Base-by-base conservation (phyloP, 2,888 invertebrate genomes). In the Dyspetes luteomarginatus region DNA sequence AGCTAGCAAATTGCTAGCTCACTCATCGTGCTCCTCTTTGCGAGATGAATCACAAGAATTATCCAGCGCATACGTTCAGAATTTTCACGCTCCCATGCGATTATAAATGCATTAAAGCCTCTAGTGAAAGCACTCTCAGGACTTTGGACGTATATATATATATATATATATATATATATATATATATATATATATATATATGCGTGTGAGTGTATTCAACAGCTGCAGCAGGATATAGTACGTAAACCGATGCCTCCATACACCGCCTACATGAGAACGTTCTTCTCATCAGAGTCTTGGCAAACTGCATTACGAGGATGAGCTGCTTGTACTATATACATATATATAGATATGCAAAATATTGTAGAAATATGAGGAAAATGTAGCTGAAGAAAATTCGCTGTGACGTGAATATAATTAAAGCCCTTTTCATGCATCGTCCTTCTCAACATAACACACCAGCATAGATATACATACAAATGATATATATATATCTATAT, bases 71-170 rank as follows among this genome's bases (percentile, higher is more conserved):
- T 15, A 43, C 7, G 52, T 60, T 77, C 26, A 22, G 56, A 68
- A 64, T 56, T 67, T 56, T 58, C 56, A 30, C 62, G 62, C 73
- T 69, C 26, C 43, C 45, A 58, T 48, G 15, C 62, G 50, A 74
- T 74, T 77, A 69, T 73, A 77, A 77, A 77, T 73, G 73, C 68
- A 77, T 77, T 77, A 68, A 77, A 64, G 72, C 68, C 56, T 43
- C 65, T 50, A 65, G 26, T 62, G 56, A 81, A 50, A 77, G 69
- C 77, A 69, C 72, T 81, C 67, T 72, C 65, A 50, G 12, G 22
- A 58, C 65, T 67, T 43, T 48, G 28, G 41, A 17, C 71, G 28
- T 64, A 15, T 55, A 41, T 41, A 55, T 26, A 19, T 9, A 28
- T 4, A 15, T 9, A n/a, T 22, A 45, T 9, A 28, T 12, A 15